Base-by-base conservation (phyloP, 2,797 vertebrate species). In the Poeciliopsis paucimaculata region DNA sequence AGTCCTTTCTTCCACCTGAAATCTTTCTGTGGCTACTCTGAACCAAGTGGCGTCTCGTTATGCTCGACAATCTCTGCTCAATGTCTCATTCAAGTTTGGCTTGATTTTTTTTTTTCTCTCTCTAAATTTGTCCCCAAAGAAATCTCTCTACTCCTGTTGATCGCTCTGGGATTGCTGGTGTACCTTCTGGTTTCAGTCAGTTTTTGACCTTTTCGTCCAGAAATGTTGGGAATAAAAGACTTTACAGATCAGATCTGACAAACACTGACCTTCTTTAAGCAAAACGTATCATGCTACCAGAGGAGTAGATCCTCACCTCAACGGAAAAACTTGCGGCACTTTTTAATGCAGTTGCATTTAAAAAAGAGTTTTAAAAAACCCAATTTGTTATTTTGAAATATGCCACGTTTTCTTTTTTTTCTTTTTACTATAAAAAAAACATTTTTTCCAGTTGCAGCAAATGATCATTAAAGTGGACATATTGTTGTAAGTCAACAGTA, bases 101-200 rank as follows among this genome's bases (percentile, higher is more conserved):
- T 68, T 3, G 5, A 1, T 64, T 18, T 64, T 36, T 36, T 18
- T 18, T 34, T 39, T 23, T 66, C 5, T 1, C 2, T 3, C 3
- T 36, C 34, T 36, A 34, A 62, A 66, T 36, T 36, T 36, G 31
- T 39, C 62, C 34, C 18, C 8, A 2, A 53, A 51, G 31, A 72
- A 23, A 47, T 16, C 28, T 28, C 74, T 34, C 9, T 31, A 57
- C n/a, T 70, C 1, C 34, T 71, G 39, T 12, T 57, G 28, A n/a
- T 57, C 49, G 45, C 16, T 57, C 51, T 45, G 66, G 39, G n/a
- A 41, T 39, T 55, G 36, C 68, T 23, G 55, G 7, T 39, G 9
- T 2, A 13, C 28, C 39, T 72, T 77, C 68, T 77, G 76, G 70
- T 77, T 77, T 72, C 18, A 57, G 39, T 77, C 76, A 43, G 76